Evolutionary conservation across 2,888 invertebrate species (phyloP), one percentile per base, ranked within the genome.

Genomic region (Pachycephus smyrnensis): DNA sequence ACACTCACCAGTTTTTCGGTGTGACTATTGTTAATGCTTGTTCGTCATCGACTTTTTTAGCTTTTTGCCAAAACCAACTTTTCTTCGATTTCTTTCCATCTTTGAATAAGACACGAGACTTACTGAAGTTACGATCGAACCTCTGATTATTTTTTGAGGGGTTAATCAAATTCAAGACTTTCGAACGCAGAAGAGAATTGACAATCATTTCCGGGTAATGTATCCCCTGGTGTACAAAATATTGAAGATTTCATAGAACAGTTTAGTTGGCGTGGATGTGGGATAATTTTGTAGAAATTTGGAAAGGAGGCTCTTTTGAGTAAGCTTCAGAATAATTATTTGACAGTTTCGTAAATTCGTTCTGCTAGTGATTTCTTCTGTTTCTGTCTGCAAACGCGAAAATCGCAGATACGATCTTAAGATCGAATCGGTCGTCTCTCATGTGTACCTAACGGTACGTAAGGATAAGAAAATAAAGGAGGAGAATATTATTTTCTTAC

Each of bases 1-100:
- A 15, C 4, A 55, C 80, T 79, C 73, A 83, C 83, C 84, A 84
- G 68, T 82, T 79, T 4, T 68, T 76, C 1, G 85, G 81, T 33
- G 71, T 75, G 11, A 85, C 55, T 69, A 84, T 76, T 35, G 40
- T 40, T 23, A 40, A 15, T 40, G 1, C 6, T 23, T 6, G 6
- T 9, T 40, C 4, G 6, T 23, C 6, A 23, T 40, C 6, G 15
- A 15, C 4, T 6, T 23, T 40, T 40, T 40, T 2, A 6, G 6
- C 23, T 23, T 40, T 40, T 9, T 40, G 15, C 40, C 40, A 40
- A 9, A 40, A 40, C 40, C 40, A 40, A 23, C 40, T 23, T 40
- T 40, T 40, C 0, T 0, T 40, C 23, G 23, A 23, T 40, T 40
- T 40, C 23, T 40, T 40, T 6, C 33, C 55, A 32, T n/a, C 31